These are phyloP conservation scores for Sipha flava DNA, from an alignment of 1,140 invertebrate species.

Conservation along the genomic window DNA sequence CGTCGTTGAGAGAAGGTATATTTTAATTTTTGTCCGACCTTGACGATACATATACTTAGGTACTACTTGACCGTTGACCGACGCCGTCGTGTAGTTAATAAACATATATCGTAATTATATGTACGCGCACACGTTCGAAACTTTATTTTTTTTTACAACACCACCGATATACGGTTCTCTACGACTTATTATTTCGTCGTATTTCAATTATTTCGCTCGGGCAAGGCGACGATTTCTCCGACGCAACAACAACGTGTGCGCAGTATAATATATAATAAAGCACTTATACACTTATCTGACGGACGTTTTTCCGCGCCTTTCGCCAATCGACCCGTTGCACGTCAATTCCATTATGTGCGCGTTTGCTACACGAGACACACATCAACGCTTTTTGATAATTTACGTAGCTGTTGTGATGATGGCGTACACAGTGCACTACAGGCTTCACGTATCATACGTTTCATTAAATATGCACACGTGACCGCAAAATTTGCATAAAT, in stretches of 20 bases:
- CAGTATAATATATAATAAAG: neutral
- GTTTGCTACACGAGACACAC: neutral
- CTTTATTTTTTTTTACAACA: neutral
- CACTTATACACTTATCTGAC: neutral
- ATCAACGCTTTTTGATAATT: neutral
- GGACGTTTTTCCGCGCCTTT: neutral
- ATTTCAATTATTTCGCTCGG: neutral
- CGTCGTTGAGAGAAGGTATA: neutral
- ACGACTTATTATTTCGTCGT: neutral
- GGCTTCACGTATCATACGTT: too few species aligned
- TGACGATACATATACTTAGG: neutral
- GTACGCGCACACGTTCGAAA: neutral
- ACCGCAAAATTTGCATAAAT: slow-evolving; percentile 8
- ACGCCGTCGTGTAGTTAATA: neutral
- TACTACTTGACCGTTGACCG: neutral
- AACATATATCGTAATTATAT: neutral
- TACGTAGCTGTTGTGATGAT: neutral
- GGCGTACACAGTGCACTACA: too few species aligned
- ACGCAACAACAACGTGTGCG: too few species aligned
- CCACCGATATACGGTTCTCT: neutral
- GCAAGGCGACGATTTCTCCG: neutral
- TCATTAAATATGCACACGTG: neutral
- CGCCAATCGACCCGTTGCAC: neutral
- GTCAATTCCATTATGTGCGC: neutral
- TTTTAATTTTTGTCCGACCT: neutral